Evolutionary conservation across 2,113 vertebrate genomes (phyloP), one percentile per base, ranked within the genome.

Genomic region (Perca fluviatilis): DNA sequence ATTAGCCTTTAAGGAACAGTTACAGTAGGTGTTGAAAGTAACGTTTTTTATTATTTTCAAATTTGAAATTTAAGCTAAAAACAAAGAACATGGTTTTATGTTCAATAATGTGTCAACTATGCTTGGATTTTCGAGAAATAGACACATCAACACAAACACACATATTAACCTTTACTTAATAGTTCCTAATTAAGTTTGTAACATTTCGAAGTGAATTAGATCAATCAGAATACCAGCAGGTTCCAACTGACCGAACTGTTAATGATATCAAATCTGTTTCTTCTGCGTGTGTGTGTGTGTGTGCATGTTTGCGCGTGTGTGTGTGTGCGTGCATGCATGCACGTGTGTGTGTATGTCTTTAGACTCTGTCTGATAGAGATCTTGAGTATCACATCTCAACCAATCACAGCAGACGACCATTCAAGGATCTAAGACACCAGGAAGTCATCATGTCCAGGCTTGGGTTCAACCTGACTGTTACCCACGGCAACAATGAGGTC

Each of bases 281-380:
- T 54, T 0, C 9, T 56, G 10, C 78, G 53, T 78, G 60, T 60
- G 46, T 57, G n/a, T 65, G 23, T 57, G 51, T 70, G 69, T 47
- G 36, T 54, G 23, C 49, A 62, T 43, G 80, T 86, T 21, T 58
- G 57, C 50, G 72, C 53, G 21, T 56, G 21, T 43, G 19, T 57
- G 23, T 63, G 51, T 53, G 73, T 47, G n/a, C 25, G 2, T 25
- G 25, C 25, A 25, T 47, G n/a, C 25, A 25, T 25, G 25, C 25
- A 25, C 43, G 16, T 51, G 46, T 33, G 80, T 84, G 21, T 61
- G 21, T 65, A 30, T 43, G 74, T 87, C 49, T 89, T 2, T 71
- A 99, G 98, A 97, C 96, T 0, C 92, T 99, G 78, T 96, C 97
- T 13, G 95, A 94, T 67, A 92, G 97, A 57, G 98, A 99, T 80